These are phyloP conservation scores for Dryobates pubescens DNA, from an alignment of 2,797 vertebrate genomes.

Conservation along the genomic window DNA sequence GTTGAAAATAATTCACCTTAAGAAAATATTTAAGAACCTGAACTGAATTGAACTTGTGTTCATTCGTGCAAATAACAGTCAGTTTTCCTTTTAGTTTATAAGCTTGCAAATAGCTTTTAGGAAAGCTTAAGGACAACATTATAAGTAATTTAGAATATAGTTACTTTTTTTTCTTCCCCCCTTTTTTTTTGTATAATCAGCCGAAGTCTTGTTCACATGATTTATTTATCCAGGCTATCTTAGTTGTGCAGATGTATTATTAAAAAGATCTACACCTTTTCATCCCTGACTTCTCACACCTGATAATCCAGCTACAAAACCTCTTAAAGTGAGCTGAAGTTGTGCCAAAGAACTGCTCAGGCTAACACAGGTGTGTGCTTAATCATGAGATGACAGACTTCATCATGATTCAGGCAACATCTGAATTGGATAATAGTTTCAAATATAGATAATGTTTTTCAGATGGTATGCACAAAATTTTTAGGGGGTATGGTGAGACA, in stretches of 20 bases:
- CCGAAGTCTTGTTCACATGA: neutral
- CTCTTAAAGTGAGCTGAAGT: neutral
- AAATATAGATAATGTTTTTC: neutral
- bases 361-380: neutral
- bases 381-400: neutral
- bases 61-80: neutral
- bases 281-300: neutral
- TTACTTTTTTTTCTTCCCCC: neutral
- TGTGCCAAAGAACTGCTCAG: neutral
- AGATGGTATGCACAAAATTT: neutral
- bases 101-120: neutral
- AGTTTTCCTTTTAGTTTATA: neutral
- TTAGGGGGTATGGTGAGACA: neutral
- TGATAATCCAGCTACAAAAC: neutral
- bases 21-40: neutral
- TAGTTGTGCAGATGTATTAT: neutral
- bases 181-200: neutral
- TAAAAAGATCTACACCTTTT: neutral
- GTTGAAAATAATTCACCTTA: neutral
- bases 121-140: neutral
- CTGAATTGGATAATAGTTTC: neutral
- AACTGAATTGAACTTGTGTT: neutral
- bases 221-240: neutral
- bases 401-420: neutral
- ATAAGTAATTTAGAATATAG: neutral